Conservation (phyloP, 2,797 vertebrate species). For the Muscicapa striata region DNA sequence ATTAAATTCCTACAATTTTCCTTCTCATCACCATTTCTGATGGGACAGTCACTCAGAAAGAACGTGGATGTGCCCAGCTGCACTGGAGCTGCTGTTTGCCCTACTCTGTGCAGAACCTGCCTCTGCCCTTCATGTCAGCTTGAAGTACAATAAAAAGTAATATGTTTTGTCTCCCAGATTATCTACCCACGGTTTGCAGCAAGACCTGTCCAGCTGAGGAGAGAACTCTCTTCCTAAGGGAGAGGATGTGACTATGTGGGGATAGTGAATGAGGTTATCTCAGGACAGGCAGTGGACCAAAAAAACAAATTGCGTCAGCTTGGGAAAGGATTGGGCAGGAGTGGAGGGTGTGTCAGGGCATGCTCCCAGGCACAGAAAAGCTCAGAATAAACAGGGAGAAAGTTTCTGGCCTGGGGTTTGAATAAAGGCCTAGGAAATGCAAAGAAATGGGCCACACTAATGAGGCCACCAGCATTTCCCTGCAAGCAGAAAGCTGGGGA, state of each 20-base stretch:
- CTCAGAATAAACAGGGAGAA: constrained; percentile 37
- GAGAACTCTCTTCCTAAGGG: background rate
- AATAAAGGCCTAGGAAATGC: background rate
- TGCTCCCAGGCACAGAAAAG: constrained; percentile 23
- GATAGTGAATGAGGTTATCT: constrained; percentile 9
- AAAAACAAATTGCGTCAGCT: constrained; percentile 58
- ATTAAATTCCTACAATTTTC: background rate
- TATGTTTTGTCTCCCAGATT: background rate
- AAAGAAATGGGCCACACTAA: constrained; percentile 10
- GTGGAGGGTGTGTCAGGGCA: constrained; percentile 28
- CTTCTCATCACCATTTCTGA: background rate
- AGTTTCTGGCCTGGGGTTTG: background rate
- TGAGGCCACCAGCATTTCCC: background rate
- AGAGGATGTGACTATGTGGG: background rate
- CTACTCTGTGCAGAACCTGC: background rate
- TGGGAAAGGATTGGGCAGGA: constrained; percentile 49
- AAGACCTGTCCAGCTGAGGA: background rate
- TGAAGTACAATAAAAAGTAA: background rate
- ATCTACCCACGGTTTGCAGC: background rate
- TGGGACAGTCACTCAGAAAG: background rate
- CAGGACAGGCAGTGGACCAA: constrained; percentile 46
- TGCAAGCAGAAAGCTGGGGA: background rate
- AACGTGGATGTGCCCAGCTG: accelerated
- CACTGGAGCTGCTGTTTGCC: background rate
- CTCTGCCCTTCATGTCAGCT: background rate